Percentiles rank a stretch among this genome's conserved stretches.
These are phyloP conservation scores for Dufourea novaeangliae DNA, from an alignment of 1,140 invertebrate genomes.

Conservation along the genomic window DNA sequence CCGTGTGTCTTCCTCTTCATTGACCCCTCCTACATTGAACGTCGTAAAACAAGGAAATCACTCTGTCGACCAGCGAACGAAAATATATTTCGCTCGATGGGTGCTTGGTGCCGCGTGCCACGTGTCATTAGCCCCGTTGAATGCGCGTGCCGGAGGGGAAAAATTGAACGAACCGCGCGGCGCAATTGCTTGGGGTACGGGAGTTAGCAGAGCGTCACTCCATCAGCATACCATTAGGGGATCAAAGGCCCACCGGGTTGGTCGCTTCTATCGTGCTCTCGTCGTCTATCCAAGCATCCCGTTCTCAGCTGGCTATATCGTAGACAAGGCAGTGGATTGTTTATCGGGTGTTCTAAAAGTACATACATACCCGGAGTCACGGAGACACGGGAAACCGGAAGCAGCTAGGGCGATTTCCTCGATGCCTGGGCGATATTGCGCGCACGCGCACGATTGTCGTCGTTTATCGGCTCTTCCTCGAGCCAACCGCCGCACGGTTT, in stretches of 20 bases:
- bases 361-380: too few species aligned
- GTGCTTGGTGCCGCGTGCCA: slow-evolving; percentile 10
- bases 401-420: slow-evolving; percentile 26
- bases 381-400: slow-evolving; percentile 50
- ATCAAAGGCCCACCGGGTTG: slow-evolving; percentile 60
- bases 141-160: slow-evolving; percentile 22
- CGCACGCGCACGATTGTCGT: neutral
- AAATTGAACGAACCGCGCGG: slow-evolving; percentile 45
- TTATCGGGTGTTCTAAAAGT: slow-evolving; percentile 65
- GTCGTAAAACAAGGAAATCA: neutral
- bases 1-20: neutral
- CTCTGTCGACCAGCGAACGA: neutral
- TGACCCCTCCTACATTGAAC: too few species aligned
- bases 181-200: slow-evolving; percentile 47
- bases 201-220: slow-evolving; percentile 72
- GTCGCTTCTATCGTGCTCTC: slow-evolving; percentile 26
- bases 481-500: neutral
- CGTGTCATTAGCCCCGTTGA: slow-evolving; percentile 54
- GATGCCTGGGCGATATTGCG: slow-evolving; percentile 9
- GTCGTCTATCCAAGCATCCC: slow-evolving; percentile 42
- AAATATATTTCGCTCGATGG: neutral
- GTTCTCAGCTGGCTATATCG: slow-evolving; percentile 56
- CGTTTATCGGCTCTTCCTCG: slow-evolving; percentile 42
- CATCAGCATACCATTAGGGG: slow-evolving; percentile 71
- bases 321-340: slow-evolving; percentile 33